A percentile compares a stretch with the other conserved stretches of the same genome.
phyloP scores from a whole-genome alignment of 37 sponge, comb jelly and placozoan genomes.

The Hormiphora californensis region DNA sequence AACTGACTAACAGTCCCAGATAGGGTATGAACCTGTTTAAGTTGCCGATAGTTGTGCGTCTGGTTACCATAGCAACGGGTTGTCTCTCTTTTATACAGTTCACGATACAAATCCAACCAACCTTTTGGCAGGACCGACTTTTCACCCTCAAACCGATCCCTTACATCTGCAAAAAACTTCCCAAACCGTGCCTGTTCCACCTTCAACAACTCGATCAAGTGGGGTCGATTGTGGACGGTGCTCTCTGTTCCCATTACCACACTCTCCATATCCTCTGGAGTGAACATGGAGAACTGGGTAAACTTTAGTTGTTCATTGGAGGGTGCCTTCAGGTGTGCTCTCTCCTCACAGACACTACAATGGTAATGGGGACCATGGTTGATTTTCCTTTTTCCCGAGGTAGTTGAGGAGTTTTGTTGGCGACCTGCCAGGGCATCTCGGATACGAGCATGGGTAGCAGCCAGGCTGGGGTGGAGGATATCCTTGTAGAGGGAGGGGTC shows the following conservation, averaged over 20 bases:
- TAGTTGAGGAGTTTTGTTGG: background rate
- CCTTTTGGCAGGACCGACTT: background rate
- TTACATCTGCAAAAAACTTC: background rate
- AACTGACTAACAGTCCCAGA: too few species aligned
- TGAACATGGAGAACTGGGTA: conserved; percentile 25
- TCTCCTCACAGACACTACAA: background rate
- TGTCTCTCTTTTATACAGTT: background rate
- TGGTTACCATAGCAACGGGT: background rate
- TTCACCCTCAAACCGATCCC: background rate
- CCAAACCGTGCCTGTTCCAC: background rate
- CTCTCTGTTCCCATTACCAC: background rate
- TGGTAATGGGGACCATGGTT: background rate
- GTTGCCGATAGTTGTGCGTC: background rate
- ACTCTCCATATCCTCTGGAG: background rate
- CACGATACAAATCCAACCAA: background rate
- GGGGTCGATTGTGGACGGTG: background rate
- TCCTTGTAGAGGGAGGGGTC: background rate
- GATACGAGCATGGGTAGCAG: background rate
- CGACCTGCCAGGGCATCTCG: background rate
- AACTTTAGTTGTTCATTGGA: background rate
- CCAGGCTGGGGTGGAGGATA: background rate
- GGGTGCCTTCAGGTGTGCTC: background rate
- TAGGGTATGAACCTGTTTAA: too few species aligned
- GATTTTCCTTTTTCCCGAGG: too few species aligned
- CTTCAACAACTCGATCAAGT: background rate